Base-by-base conservation (phyloP, 2,797 vertebrate genomes). In the Cuniculus paca region DNA sequence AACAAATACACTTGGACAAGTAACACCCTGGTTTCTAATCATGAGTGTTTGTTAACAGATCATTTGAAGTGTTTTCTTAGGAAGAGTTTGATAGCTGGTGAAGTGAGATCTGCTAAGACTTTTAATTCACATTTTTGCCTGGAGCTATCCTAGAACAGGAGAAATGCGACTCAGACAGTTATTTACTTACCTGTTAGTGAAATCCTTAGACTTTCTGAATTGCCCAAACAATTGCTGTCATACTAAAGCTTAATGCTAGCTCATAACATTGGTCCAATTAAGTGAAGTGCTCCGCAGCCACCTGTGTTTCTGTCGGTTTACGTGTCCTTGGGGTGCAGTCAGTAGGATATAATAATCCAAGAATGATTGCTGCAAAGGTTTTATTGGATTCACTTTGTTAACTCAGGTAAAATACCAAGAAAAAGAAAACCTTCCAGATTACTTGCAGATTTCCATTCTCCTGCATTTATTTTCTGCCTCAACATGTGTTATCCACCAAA, bases 181-280 rank as follows among this genome's bases (percentile, higher is more conserved):
- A 92, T 91, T 97, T 95, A 92, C 84, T 80, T 95, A 88, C 68
- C 52, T 22, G 34, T 88, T 96, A 83, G 52, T 95, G 87, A 92
- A 95, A 97, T 88, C 93, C 84, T 90, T 88, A 93, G 84, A 65
- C 56, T 97, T 93, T 93, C 70, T 80, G 78, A 96, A 92, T 93
- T 96, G 72, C 88, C 77, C 52, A 84, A 97, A 88, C 61, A 87
- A 88, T 83, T 14, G 92, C 78, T 86, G 63, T 91, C 96, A 88
- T 88, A 56, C 77, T 91, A 82, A 94, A 96, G 22, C 91, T 95
- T 96, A 95, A 90, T 91, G 72, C 84, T 84, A 91, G 60, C 74
- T 96, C 56, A 31, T 96, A 97, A 96, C 81, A 81, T 65, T 94
- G 95, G 94, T 70, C 58, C 90, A 97, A 97, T 97, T 97, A 97